Conservation (phyloP, 2,797 vertebrate genomes). For the Cottoperca gobio region DNA sequence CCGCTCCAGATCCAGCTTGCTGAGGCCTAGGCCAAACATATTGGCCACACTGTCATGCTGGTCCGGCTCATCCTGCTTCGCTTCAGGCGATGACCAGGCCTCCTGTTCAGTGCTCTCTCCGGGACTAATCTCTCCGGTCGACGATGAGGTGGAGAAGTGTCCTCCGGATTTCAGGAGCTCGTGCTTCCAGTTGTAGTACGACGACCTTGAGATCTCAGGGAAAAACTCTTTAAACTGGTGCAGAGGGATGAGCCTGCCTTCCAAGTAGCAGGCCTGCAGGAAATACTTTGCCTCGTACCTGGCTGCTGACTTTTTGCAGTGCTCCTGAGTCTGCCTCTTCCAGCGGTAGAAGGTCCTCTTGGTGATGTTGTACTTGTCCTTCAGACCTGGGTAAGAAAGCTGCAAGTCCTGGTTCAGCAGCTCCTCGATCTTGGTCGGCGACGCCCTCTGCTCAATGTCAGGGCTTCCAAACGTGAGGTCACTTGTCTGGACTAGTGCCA, state of each 20-base stretch:
- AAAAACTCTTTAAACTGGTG: conserved; percentile 93
- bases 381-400: conserved; percentile 89
- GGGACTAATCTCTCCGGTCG: conserved; percentile 80
- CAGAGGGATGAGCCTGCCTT: conserved; percentile 90
- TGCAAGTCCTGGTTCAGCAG: conserved; percentile 83
- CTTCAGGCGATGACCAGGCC: conserved; percentile 84
- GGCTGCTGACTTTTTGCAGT: conserved; percentile 90
- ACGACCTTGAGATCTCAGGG: conserved; percentile 94
- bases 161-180: conserved; percentile 87
- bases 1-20: conserved; percentile 74
- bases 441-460: conserved; percentile 69
- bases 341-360: conserved; percentile 97
- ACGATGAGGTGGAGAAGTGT: conserved; percentile 71
- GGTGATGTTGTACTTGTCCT: conserved; percentile 91
- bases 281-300: conserved; percentile 96
- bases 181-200: conserved; percentile 97
- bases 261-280: conserved; percentile 90
- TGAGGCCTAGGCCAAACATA: conserved; percentile 74
- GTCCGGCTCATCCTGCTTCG: conserved; percentile 65
- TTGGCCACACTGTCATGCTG: conserved; percentile 72
- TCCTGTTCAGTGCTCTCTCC: conserved; percentile 83
- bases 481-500: conserved; percentile 87
- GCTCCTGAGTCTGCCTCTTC: conserved; percentile 93
- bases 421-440: conserved; percentile 81
- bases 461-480: conserved; percentile 79